These are phyloP conservation scores for Chanos chanos DNA, from an alignment of 2,797 vertebrate species.

Conservation along the genomic window DNA sequence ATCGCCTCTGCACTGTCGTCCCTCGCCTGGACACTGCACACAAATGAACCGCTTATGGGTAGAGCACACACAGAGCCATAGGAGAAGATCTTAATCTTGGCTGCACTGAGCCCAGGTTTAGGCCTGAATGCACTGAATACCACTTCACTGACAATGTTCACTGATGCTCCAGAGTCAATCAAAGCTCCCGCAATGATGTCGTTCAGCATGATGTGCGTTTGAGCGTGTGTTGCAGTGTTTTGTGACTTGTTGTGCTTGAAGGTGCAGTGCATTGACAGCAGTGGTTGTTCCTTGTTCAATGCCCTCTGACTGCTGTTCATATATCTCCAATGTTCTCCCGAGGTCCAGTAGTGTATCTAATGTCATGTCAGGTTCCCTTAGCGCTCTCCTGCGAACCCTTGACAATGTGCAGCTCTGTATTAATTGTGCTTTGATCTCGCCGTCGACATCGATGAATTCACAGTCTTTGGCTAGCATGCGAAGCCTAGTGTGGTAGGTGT, in stretches of 20 bases:
- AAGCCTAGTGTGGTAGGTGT: constrained; percentile 16
- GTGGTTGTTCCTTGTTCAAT: not conserved
- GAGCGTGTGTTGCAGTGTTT: not conserved
- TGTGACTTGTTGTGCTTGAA: not conserved
- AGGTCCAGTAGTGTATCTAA: constrained; percentile 6
- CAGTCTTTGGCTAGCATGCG: constrained; percentile 16
- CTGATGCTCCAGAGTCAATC: constrained; percentile 12
- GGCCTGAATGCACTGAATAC: not conserved
- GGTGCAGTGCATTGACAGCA: not conserved
- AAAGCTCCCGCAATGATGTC: not conserved
- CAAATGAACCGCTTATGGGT: constrained; percentile 4
- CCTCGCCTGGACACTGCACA: not conserved
- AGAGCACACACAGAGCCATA: not conserved
- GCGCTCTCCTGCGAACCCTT: constrained; percentile 2
- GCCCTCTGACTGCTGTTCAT: constrained; percentile 2
- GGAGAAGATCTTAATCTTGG: not conserved
- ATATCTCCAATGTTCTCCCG: constrained; percentile 11
- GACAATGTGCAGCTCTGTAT: constrained; percentile 37
- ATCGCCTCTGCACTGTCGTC: not conserved
- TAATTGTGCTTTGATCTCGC: constrained; percentile 31
- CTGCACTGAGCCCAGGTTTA: not conserved
- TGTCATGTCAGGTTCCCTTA: constrained; percentile 5
- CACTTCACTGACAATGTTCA: constrained; percentile 9
- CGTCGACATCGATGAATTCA: constrained; percentile 1
- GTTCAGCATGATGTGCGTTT: not conserved